Conservation (phyloP, 2,888 invertebrate species). For the Rhimphoctona megacephalus region DNA sequence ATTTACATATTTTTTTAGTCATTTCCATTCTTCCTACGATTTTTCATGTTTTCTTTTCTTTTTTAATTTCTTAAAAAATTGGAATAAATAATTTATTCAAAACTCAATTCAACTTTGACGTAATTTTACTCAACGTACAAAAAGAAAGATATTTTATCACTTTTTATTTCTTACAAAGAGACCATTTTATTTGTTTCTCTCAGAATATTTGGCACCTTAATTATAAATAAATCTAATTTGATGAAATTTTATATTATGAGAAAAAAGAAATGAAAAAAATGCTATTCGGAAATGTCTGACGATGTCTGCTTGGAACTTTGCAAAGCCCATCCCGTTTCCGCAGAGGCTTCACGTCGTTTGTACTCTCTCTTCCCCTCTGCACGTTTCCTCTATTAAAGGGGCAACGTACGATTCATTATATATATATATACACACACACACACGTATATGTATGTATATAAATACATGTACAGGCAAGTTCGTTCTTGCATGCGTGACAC, state of each 20-base stretch:
- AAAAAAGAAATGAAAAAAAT: neutral
- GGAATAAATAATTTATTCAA: no score
- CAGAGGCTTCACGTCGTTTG: slow-evolving; percentile 10
- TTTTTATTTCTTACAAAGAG: neutral
- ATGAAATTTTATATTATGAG: neutral
- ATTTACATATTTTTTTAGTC: neutral
- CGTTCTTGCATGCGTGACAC: slow-evolving; percentile 63
- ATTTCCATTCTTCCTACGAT: neutral
- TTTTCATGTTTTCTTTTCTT: neutral
- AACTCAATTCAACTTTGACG: no score
- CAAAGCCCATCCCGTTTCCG: slow-evolving; percentile 29
- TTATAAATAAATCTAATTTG: neutral
- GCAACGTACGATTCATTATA: slow-evolving; percentile 59
- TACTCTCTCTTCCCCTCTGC: slow-evolving; percentile 7
- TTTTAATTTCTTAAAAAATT: no score
- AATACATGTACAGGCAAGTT: slow-evolving; percentile 17
- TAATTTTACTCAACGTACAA: no score
- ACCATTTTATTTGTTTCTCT: neutral
- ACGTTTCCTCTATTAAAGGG: slow-evolving; percentile 45
- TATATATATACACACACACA: neutral
- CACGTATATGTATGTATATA: neutral
- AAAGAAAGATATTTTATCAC: neutral
- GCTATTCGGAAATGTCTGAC: neutral
- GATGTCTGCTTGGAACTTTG: neutral
- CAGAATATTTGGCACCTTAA: neutral